A percentile compares a stretch with the other conserved stretches of the same genome.
phyloP scores from a whole-genome alignment of 2,113 vertebrate genomes.

The Piaya cayana region DNA sequence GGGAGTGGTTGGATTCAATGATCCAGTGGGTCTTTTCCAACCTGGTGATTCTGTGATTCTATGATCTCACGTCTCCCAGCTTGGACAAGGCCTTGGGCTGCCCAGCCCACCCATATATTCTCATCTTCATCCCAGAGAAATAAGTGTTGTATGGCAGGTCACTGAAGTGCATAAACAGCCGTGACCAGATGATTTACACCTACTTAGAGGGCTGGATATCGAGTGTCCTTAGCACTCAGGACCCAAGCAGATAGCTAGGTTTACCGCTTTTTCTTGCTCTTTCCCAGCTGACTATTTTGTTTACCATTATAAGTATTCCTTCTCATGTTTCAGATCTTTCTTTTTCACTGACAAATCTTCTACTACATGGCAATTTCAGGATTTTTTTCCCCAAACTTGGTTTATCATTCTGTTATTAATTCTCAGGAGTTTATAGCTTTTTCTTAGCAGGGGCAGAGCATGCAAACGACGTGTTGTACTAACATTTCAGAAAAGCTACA shows the following conservation, averaged over 20 bases:
- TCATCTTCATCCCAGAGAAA: neutral
- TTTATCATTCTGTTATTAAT: neutral
- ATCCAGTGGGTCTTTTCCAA: no score
- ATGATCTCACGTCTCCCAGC: neutral
- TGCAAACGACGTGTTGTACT: neutral
- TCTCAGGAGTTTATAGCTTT: neutral
- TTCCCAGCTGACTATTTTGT: neutral
- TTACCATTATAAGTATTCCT: neutral
- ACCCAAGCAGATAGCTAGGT: neutral
- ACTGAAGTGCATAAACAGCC: neutral
- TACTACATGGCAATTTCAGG: neutral
- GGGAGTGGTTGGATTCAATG: no score
- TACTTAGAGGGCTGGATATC: neutral
- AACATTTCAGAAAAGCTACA: neutral
- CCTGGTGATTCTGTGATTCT: no score
- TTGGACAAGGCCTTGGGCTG: neutral
- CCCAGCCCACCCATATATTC: neutral
- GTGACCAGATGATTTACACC: neutral
- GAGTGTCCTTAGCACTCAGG: neutral
- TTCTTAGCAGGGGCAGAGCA: neutral
- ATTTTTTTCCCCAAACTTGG: neutral
- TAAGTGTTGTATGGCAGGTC: fast-evolving
- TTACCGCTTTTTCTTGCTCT: neutral
- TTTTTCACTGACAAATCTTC: neutral
- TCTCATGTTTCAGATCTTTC: neutral